These are phyloP conservation scores for Arnoldichthys spilopterus DNA, from an alignment of 2,797 vertebrate species.

Conservation along the genomic window DNA sequence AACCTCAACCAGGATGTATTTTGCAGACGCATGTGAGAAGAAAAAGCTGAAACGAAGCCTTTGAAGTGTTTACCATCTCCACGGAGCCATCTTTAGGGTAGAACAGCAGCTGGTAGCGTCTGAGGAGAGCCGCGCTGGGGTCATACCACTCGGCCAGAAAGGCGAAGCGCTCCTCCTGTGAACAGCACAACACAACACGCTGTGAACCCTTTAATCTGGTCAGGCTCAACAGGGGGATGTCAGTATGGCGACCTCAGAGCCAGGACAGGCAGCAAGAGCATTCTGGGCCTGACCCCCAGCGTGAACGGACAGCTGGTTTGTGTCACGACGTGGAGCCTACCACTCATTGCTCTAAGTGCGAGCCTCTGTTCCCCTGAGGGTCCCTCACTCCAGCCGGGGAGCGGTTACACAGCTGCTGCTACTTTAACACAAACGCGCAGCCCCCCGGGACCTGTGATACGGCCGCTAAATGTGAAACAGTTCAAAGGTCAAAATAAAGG, in stretches of 20 bases:
- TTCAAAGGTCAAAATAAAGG: conserved; percentile 11
- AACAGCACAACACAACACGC: conserved; percentile 44
- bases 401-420: conserved; percentile 40
- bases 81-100: conserved; percentile 90
- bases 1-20: not conserved
- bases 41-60: no score
- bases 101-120: conserved; percentile 90
- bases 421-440: conserved; percentile 33
- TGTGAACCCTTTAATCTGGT: conserved; percentile 41
- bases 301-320: conserved; percentile 47
- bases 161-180: conserved; percentile 87
- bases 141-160: conserved; percentile 96
- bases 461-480: not conserved
- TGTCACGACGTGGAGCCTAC: conserved; percentile 37
- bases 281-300: conserved; percentile 43
- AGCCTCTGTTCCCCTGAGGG: conserved; percentile 24
- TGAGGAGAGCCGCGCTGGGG: conserved; percentile 84
- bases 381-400: conserved; percentile 1
- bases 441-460: conserved; percentile 3
- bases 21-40: not conserved
- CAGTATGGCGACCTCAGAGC: conserved; percentile 27
- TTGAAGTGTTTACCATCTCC: conserved; percentile 88
- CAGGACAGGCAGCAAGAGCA: conserved; percentile 33
- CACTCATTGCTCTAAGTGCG: conserved; percentile 26
- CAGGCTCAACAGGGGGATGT: conserved; percentile 33